Evolutionary conservation across 2,113 vertebrate species (phyloP), one percentile per base, ranked within the genome.

Genomic region (Hypocryptadius cinnamomeus): DNA sequence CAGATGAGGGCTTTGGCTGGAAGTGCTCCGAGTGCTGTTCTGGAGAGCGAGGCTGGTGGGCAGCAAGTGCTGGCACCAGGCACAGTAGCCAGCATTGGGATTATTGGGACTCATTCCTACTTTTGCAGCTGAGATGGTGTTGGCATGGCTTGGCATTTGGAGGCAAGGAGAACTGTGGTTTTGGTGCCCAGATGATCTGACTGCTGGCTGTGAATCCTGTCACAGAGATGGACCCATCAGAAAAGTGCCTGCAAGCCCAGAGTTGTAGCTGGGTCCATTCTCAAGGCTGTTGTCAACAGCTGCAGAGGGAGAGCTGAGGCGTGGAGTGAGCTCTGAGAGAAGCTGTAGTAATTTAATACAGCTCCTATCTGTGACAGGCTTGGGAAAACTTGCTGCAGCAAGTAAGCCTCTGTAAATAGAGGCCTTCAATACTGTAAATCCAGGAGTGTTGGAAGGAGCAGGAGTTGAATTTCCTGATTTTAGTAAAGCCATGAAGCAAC

Each of bases 341-440:
- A 79, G 68, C 91, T 60, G 56, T 35, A 76, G 92, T 90, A 93
- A 95, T 74, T 90, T 88, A 80, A 93, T 93, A 83, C 92, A 71
- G 59, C 72, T 78, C 16, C 5, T 73, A 27, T 79, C 83, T 81
- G 64, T 80, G 85, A 42, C 31, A 15, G 56, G 61, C 85, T 78
- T 86, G 88, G 82, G 85, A 83, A 92, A 83, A 80, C 71, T 5
- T 20, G 63, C 77, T 37, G 47, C 92, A 70, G 48, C 56, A 33
- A 68, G 31, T 76, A 35, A 76, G 27, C 80, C 69, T 86, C 72
- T 86, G 79, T 84, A 47, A 91, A 74, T 11, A 85, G 88, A 94
- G 35, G 9, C 37, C 56, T 83, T 64, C 37, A 11, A 1, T 71
- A 27, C n/a, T 74, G 53, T 78, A 81, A 79, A 71, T 71, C 57